These are phyloP conservation scores for Aplidium turbinatum DNA, from an alignment of 23 tunicate genomes.

Conservation along the genomic window DNA sequence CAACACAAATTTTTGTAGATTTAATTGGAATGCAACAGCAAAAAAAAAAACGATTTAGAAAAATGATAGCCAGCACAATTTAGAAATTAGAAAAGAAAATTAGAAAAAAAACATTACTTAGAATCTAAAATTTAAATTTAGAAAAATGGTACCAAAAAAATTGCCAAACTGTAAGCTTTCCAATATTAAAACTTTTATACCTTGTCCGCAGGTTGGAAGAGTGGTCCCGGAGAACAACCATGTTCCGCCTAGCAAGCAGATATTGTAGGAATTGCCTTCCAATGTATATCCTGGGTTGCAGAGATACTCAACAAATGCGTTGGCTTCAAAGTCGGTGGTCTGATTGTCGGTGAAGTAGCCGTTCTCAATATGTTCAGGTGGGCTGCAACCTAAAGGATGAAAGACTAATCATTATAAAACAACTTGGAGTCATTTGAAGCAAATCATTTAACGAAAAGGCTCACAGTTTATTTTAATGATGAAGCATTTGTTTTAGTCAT, in stretches of 20 bases:
- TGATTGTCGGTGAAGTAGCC: conserved; percentile 3
- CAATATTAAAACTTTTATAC: background rate
- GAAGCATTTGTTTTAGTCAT: no score
- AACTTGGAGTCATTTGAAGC: no score
- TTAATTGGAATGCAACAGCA: no score
- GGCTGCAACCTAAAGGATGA: conserved; percentile 1
- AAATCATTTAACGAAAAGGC: no score
- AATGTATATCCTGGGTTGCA: conserved; percentile 22
- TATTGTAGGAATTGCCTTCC: background rate
- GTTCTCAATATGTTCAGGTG: background rate
- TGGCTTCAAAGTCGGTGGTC: background rate
- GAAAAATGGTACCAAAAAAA: background rate
- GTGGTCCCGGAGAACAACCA: conserved; percentile 1
- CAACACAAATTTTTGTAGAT: no score
- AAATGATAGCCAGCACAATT: no score
- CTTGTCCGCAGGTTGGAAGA: conserved; percentile 1
- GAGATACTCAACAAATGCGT: background rate
- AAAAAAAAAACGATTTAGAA: no score
- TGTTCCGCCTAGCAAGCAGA: background rate
- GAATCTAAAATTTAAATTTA: background rate
- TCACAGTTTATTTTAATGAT: no score
- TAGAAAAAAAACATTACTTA: background rate
- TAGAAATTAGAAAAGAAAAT: no score
- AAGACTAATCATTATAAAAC: no score
- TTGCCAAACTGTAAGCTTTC: background rate